These are phyloP conservation scores for Pangasius djambal DNA, from an alignment of 2,797 vertebrate species.

Conservation along the genomic window DNA sequence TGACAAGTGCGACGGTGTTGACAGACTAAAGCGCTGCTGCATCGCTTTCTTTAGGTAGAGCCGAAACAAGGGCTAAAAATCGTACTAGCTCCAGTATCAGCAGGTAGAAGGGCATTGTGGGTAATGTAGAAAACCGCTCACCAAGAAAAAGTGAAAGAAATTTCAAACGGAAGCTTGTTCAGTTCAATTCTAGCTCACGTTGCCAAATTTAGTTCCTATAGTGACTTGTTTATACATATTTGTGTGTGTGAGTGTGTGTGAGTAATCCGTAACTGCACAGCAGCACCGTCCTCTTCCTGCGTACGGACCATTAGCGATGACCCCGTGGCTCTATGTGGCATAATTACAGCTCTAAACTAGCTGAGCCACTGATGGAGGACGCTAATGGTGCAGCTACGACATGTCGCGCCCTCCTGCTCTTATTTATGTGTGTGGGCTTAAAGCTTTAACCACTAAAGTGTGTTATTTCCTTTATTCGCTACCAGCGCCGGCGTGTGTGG, in stretches of 20 bases:
- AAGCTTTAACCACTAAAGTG: constrained; percentile 26
- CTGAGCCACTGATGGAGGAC: constrained; percentile 15
- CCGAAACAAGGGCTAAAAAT: not conserved
- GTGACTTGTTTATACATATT: not conserved
- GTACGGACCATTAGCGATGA: constrained; percentile 42
- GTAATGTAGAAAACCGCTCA: not conserved
- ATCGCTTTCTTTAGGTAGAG: no score
- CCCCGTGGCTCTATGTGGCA: constrained; percentile 11
- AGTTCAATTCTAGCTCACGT: not conserved
- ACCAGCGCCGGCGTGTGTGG: constrained; percentile 32
- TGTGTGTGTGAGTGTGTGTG: not conserved
- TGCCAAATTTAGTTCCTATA: not conserved
- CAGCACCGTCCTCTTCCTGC: constrained; percentile 25
- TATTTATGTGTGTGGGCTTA: constrained; percentile 51
- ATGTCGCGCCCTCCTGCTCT: constrained; percentile 23
- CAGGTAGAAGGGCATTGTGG: not conserved
- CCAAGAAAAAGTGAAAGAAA: not conserved
- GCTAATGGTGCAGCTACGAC: constrained; percentile 11
- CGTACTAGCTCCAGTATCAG: not conserved
- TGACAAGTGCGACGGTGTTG: not conserved
- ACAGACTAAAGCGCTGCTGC: not conserved
- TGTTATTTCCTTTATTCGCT: constrained; percentile 45
- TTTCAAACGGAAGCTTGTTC: not conserved
- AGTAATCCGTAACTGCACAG: constrained; percentile 26
- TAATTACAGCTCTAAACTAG: constrained; percentile 42